Evolutionary conservation across 1,140 invertebrate genomes (phyloP).

Genomic region (Ditylenchus dipsaci): DNA sequence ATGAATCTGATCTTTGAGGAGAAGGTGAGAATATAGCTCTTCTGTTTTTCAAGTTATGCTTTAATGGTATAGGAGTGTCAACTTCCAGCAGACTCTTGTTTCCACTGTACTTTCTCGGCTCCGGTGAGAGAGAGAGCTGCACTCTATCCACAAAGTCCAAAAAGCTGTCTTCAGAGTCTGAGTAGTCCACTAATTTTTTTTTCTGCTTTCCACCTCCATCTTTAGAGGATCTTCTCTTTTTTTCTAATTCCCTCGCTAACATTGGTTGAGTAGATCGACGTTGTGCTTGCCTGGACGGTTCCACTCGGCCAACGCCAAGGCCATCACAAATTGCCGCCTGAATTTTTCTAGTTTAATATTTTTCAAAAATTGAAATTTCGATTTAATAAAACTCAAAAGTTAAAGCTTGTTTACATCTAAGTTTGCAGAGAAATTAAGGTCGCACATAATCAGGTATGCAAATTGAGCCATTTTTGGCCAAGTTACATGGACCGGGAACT

Average conservation of each 20-base stretch:
- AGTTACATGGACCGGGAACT: too few species aligned
- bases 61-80: neutral
- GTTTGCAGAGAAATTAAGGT: too few species aligned
- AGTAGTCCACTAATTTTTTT: conserved; percentile 3
- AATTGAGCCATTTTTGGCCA: too few species aligned
- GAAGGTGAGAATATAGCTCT: neutral
- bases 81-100: neutral
- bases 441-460: too few species aligned
- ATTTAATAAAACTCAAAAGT: too few species aligned
- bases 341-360: too few species aligned
- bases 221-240: neutral
- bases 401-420: too few species aligned
- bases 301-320: neutral
- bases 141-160: conserved; percentile 4
- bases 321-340: conserved; percentile 6
- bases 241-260: neutral
- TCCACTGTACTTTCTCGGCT: neutral
- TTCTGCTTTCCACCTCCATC: neutral
- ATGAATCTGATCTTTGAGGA: too few species aligned
- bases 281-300: neutral
- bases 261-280: neutral
- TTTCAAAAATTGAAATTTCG: too few species aligned
- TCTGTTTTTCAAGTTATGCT: neutral
- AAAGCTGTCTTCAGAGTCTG: conserved; percentile 7
- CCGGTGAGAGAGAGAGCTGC: neutral